Evolutionary conservation across 2,888 invertebrate species (phyloP), one percentile per base, ranked within the genome.

Genomic region (Luffia ferchaultella): DNA sequence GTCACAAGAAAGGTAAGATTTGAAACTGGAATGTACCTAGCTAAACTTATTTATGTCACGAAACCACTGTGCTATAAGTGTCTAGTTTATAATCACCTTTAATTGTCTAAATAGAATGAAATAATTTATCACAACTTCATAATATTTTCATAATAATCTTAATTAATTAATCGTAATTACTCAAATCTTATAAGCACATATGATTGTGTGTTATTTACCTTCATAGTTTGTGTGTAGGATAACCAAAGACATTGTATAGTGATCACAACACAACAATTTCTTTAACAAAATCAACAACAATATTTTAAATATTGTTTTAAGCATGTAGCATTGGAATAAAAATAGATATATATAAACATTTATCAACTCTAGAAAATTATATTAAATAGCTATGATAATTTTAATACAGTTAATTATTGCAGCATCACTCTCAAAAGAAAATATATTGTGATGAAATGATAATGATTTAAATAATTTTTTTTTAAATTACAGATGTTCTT

Each of bases 1-100:
- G 17, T 43, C 7, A 43, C 43, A 43, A 16, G 43, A 43, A 43
- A 43, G 43, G 43, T 43, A 43, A 43, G 43, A 7, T 30, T 30
- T 7, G 12, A 30, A 7, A 30, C 3, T 7, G 3, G 12, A 12
- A 12, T 30, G 30, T 7, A 30, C 5, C 5, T 30, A 30, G 12
- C 12, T 7, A 30, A 30, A 3, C 3, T 30, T 7, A 30, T 30
- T 30, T 30, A 30, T 30, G 30, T 30, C n/a, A n/a, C n/a, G n/a
- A n/a, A n/a, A n/a, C n/a, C n/a, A n/a, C n/a, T n/a, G n/a, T n/a
- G n/a, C n/a, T n/a, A n/a, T n/a, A n/a, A n/a, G n/a, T 30, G 3
- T 30, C 30, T 7, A 7, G 3, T 30, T 30, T 30, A 30, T 7
- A 12, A 30, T 7, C 12, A 30, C 30, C 12, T 30, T 7, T 30